Evolutionary conservation across 2,113 vertebrate species (phyloP).

Genomic region (Notiomystis cincta): DNA sequence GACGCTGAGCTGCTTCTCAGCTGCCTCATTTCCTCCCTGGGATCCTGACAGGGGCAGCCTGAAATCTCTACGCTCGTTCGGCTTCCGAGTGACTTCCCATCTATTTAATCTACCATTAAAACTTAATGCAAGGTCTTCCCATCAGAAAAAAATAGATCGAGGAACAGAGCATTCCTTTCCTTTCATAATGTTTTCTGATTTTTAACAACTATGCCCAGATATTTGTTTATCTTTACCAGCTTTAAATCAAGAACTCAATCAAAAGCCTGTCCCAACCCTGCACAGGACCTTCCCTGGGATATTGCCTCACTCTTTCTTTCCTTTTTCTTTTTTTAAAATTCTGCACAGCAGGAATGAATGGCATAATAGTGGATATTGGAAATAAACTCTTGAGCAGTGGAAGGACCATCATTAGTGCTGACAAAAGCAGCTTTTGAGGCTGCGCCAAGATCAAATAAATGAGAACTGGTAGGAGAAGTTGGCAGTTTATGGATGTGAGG

Average conservation of each 20-base stretch:
- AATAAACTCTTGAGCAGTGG: constrained; percentile 33
- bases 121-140: neutral
- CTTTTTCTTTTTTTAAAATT: neutral
- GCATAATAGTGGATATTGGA: constrained; percentile 4
- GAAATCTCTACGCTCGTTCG: neutral
- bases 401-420: constrained; percentile 30
- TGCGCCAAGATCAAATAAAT: constrained; percentile 8
- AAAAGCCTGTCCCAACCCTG: neutral
- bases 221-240: neutral
- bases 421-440: constrained; percentile 42
- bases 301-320: neutral
- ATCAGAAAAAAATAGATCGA: neutral
- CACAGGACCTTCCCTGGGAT: neutral
- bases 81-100: neutral
- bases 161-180: neutral
- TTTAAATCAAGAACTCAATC: neutral
- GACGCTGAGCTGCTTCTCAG: neutral
- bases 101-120: neutral
- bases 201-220: neutral
- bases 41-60: neutral
- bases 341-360: neutral
- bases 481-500: neutral
- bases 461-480: constrained; percentile 9
- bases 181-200: neutral
- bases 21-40: constrained; percentile 12